Base-by-base conservation (phyloP, 2,113 vertebrate species). In the Pelusios castaneus region DNA sequence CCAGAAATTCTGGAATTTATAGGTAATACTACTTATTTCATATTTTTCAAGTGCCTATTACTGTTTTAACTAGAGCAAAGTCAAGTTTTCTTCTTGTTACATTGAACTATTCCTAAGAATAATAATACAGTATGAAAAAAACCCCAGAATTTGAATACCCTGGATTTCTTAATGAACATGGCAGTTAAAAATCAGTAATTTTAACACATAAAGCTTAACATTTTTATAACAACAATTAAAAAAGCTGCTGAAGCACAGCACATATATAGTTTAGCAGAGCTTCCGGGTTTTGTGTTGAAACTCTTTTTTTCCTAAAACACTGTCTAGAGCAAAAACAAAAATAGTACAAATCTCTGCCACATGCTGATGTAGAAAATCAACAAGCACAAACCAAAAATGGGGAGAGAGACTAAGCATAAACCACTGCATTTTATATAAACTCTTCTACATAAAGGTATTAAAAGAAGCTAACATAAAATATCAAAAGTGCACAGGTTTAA, bases 41-140 rank as follows among this genome's bases (percentile, higher is more conserved):
- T 93, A 97, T 97, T 97, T 98, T 98, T 98, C 97, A 98, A 98
- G 98, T 98, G 97, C 98, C 98, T 98, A 98, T 99, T 98, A 99
- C 98, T 98, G 97, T 98, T 98, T 97, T 98, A 98, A 98, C 98
- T 98, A 99, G 99, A 99, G 98, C 98, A 98, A 99, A 98, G 98
- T 99, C 99, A 99, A 99, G 99, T 99, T 99, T 98, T 99, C 98
- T 98, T 98, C 97, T 98, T 97, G 98, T 99, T 99, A 99, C 98
- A 98, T 98, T 99, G 98, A 99, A 98, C 99, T 99, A 99, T 99
- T 99, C 99, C 99, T 99, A 99, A 99, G 99, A 99, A 99, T 99
- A 99, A 98, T 98, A 98, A 99, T 99, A 99, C 97, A 96, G 97
- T 99, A 98, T 99, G 98, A 98, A 99, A 99, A 97, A 99, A 99